Percentiles rank a stretch among this genome's conserved stretches.
These are phyloP conservation scores for Ceratina japonica DNA, from an alignment of 1,140 invertebrate species.

Conservation along the genomic window DNA sequence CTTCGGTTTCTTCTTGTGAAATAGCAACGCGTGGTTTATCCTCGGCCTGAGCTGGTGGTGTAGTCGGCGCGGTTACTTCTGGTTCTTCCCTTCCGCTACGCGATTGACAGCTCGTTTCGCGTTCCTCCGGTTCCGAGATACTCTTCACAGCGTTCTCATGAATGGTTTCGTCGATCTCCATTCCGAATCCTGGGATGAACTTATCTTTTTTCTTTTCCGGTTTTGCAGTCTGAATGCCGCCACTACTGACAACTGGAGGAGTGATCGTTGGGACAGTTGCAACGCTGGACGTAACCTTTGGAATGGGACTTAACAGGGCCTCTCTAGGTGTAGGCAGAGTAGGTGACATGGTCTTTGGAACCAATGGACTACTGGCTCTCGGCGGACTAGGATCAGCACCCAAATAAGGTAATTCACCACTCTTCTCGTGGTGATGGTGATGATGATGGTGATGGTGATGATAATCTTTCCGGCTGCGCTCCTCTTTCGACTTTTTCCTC, in stretches of 20 bases:
- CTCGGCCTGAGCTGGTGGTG: constrained; percentile 79
- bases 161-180: constrained; percentile 85
- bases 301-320: constrained; percentile 81
- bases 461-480: constrained; percentile 84
- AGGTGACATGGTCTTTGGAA: constrained; percentile 72
- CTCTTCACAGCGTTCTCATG: constrained; percentile 90
- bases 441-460: constrained; percentile 83
- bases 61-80: constrained; percentile 65
- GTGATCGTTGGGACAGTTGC: constrained; percentile 67
- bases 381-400: constrained; percentile 75
- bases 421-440: constrained; percentile 77
- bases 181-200: constrained; percentile 86
- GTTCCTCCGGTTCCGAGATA: constrained; percentile 82
- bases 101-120: constrained; percentile 73
- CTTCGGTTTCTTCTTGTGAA: constrained; percentile 95
- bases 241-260: constrained; percentile 71
- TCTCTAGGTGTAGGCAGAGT: constrained; percentile 77
- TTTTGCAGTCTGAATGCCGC: constrained; percentile 65
- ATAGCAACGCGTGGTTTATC: constrained; percentile 91
- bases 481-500: constrained; percentile 89
- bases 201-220: constrained; percentile 81
- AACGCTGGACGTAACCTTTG: constrained; percentile 76
- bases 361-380: constrained; percentile 73
- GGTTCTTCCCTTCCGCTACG: constrained; percentile 68
- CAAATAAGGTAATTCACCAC: constrained; percentile 72